Conservation (phyloP, 53 echinoderm and acorn worm genomes). For the Pentamera pediparva region DNA sequence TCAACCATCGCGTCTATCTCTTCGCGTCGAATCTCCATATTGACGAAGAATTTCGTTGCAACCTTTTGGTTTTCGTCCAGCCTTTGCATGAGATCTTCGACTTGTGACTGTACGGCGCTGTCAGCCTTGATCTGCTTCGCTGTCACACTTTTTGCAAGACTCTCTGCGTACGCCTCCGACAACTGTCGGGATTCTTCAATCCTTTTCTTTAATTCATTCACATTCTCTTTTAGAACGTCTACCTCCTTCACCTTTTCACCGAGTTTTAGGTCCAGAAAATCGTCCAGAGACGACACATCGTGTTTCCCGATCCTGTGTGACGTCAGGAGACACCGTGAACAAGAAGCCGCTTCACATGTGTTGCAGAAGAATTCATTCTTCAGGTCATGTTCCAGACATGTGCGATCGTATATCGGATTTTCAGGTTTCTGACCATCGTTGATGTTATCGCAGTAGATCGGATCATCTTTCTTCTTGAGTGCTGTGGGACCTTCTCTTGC, state of each 20-base stretch:
- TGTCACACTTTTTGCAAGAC: background rate
- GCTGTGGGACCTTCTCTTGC: background rate
- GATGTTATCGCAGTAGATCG: background rate
- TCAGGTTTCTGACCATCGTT: background rate
- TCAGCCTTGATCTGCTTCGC: background rate
- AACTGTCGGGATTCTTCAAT: background rate
- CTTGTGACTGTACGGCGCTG: background rate
- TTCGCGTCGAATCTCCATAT: background rate
- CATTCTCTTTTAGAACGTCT: background rate
- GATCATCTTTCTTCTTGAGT: background rate
- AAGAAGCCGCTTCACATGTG: background rate
- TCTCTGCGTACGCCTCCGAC: background rate
- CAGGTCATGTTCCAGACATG: background rate
- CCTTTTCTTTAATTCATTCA: background rate
- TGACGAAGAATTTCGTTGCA: background rate
- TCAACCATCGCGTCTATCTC: background rate
- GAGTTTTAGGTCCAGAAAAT: background rate
- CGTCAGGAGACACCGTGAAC: background rate
- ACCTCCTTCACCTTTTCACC: background rate
- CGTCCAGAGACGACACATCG: background rate
- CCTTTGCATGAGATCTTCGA: background rate
- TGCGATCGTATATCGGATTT: background rate
- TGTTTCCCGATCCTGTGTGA: conserved; percentile 1
- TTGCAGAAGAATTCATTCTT: background rate
- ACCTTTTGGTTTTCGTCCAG: background rate